Percentiles rank a stretch among this genome's conserved stretches.
Conservation (phyloP, 2,888 invertebrate genomes). For the Lithosia quadra region DNA sequence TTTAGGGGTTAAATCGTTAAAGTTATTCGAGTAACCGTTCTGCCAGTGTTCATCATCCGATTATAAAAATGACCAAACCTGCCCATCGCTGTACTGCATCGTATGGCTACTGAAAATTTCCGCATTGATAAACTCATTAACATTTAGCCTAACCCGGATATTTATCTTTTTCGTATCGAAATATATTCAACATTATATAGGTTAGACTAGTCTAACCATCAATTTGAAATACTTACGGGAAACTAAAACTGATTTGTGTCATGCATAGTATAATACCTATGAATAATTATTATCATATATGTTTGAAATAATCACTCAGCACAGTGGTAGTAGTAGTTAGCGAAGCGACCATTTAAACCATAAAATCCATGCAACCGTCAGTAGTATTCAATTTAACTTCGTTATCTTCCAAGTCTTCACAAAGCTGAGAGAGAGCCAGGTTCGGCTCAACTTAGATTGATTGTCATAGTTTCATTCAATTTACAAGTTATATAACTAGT, state of each 20-base stretch:
- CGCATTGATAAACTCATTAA: background rate
- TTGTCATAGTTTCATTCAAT: constrained; percentile 22
- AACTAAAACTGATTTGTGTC: background rate
- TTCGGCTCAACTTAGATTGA: constrained; percentile 27
- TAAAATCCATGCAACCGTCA: background rate
- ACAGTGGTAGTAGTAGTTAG: too few species aligned
- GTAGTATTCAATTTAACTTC: background rate
- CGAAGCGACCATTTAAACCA: too few species aligned
- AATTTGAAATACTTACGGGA: background rate
- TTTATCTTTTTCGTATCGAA: background rate
- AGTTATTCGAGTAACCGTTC: too few species aligned
- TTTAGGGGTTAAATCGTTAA: too few species aligned
- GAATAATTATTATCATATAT: background rate
- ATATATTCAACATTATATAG: background rate
- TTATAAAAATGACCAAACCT: background rate
- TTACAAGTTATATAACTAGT: constrained; percentile 16
- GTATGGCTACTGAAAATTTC: background rate
- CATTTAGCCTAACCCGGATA: background rate
- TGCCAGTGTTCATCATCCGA: background rate
- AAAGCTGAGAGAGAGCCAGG: background rate
- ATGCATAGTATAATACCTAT: too few species aligned
- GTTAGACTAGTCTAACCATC: background rate
- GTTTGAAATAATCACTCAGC: background rate
- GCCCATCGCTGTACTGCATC: background rate
- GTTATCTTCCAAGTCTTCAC: background rate